phyloP scores from a whole-genome alignment of 2,888 invertebrate genomes.

The Vannuccia rotundouncinata region DNA sequence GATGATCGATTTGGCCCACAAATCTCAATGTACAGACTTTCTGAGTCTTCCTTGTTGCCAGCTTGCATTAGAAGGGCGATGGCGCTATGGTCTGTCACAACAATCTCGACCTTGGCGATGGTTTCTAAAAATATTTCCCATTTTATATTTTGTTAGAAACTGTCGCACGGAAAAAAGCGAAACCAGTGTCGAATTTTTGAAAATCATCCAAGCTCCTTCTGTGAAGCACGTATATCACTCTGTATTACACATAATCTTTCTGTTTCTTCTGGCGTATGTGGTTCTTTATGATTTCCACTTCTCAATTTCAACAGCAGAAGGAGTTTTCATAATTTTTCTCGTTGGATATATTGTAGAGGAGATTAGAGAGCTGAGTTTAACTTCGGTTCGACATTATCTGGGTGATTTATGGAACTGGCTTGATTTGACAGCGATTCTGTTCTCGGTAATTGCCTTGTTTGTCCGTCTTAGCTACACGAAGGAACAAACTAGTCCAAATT shows the following conservation, averaged over 20 bases:
- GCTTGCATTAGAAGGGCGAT: background rate
- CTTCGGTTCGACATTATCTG: slow-evolving; percentile 9
- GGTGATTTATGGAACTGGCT: slow-evolving; percentile 29
- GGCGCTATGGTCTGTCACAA: background rate
- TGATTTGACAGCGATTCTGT: slow-evolving; percentile 21
- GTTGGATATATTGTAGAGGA: slow-evolving; percentile 30
- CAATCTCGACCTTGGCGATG: background rate
- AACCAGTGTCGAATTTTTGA: background rate
- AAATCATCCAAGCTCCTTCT: background rate
- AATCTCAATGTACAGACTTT: slow-evolving; percentile 28
- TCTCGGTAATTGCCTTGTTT: slow-evolving; percentile 1
- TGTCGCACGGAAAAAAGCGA: background rate
- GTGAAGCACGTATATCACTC: background rate
- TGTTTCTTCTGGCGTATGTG: slow-evolving; percentile 26
- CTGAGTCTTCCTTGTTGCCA: slow-evolving; percentile 35
- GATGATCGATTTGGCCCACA: slow-evolving; percentile 31
- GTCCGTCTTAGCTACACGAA: background rate
- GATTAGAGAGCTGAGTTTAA: background rate
- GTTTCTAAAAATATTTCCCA: slow-evolving; percentile 22
- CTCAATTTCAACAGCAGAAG: background rate
- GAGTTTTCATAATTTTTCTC: slow-evolving; percentile 13
- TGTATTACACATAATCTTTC: slow-evolving; percentile 16
- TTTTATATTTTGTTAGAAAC: background rate
- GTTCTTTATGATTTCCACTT: slow-evolving; percentile 21
- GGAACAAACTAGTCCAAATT: background rate